These are phyloP conservation scores for Phortica variegata DNA, from an alignment of 1,140 invertebrate species.

Conservation along the genomic window DNA sequence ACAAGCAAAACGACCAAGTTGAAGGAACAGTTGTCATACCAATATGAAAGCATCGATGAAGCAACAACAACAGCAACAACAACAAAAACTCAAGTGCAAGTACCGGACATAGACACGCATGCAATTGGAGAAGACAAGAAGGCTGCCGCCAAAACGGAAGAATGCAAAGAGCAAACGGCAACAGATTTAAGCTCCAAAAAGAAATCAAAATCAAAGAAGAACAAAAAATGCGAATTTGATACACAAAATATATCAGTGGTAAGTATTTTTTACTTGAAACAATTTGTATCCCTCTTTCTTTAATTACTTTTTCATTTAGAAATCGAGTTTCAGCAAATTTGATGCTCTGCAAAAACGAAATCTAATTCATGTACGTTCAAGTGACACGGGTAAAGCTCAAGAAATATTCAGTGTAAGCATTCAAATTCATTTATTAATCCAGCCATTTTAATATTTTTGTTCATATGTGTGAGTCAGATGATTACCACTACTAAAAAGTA, in stretches of 20 bases:
- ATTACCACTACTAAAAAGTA: background rate
- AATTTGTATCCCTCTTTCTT: constrained; percentile 11
- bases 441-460: constrained; percentile 7
- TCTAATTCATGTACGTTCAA: constrained; percentile 66
- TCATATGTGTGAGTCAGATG: background rate
- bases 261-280: constrained; percentile 3
- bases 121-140: too few relatives aligned
- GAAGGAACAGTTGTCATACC: background rate
- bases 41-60: background rate
- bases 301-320: constrained; percentile 61
- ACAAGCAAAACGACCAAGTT: background rate
- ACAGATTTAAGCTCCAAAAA: background rate
- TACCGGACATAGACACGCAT: too few relatives aligned
- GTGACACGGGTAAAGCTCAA: constrained; percentile 68
- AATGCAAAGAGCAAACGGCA: too few relatives aligned
- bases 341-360: constrained; percentile 71
- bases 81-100: too few relatives aligned
- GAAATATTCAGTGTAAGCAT: constrained; percentile 67
- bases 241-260: constrained; percentile 38
- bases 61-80: too few relatives aligned
- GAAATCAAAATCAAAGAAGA: constrained; percentile 21
- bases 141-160: too few relatives aligned
- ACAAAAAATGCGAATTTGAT: constrained; percentile 27
- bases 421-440: constrained; percentile 21
- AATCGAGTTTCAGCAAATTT: constrained; percentile 77